Conservation (phyloP, 2,113 vertebrate genomes). For the Xenotilapia longispinis region DNA sequence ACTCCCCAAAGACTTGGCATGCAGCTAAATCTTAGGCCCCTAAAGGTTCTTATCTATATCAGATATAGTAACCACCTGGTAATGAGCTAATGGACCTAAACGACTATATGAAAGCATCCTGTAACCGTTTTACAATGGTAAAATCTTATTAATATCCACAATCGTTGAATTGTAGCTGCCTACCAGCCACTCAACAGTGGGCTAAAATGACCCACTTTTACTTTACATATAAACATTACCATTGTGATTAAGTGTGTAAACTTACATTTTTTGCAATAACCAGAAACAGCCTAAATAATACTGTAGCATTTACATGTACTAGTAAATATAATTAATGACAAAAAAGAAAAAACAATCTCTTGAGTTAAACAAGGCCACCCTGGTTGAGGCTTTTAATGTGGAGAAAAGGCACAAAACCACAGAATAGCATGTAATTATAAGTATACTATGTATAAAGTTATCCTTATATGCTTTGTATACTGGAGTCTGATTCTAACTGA, state of each 20-base stretch:
- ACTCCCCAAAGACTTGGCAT: background rate
- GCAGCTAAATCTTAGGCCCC: background rate
- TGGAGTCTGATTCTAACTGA: background rate
- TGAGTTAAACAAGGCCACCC: background rate
- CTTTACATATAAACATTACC: background rate
- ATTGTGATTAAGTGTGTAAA: background rate
- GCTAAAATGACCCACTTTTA: background rate
- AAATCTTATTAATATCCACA: background rate
- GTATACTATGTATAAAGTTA: background rate
- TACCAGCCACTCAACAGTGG: background rate
- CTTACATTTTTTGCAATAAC: background rate
- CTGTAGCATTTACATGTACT: background rate
- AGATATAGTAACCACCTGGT: background rate
- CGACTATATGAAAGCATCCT: background rate
- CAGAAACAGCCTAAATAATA: background rate
- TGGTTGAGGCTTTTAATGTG: background rate
- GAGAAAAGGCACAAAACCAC: background rate
- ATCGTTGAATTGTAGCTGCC: background rate
- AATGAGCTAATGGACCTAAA: background rate
- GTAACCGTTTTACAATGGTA: rapidly evolving
- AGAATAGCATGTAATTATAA: background rate
- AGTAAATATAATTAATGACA: background rate
- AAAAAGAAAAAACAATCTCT: background rate
- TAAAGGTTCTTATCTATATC: background rate
- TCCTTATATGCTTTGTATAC: background rate